These are phyloP conservation scores for Aspidapion aeneum DNA, from an alignment of 2,888 invertebrate genomes.

Conservation along the genomic window DNA sequence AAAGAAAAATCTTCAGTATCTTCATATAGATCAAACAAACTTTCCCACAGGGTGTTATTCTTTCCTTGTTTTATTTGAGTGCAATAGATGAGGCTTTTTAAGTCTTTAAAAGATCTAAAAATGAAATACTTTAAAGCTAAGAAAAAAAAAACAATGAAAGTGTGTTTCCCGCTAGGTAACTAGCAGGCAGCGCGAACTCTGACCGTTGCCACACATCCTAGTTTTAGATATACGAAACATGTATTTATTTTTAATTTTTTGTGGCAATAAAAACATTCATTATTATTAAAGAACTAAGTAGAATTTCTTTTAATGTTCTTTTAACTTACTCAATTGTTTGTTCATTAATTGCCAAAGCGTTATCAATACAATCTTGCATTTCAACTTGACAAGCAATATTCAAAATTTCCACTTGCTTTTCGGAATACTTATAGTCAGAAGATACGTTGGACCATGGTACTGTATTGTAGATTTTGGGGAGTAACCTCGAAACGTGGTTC, in stretches of 20 bases:
- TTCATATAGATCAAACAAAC: not conserved
- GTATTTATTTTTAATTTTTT: no score
- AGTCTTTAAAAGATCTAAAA: not conserved
- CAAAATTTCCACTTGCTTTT: conserved; percentile 57
- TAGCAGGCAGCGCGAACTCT: no score
- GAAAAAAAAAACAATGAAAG: no score
- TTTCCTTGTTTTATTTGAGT: not conserved
- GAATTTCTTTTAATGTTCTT: no score
- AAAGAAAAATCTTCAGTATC: not conserved
- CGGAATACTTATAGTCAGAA: conserved; percentile 50
- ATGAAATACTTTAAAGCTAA: not conserved
- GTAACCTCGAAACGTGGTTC: conserved; percentile 20
- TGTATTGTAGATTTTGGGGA: conserved; percentile 18
- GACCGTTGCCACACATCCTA: no score
- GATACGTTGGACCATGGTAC: conserved; percentile 25
- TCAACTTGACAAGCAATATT: conserved; percentile 64
- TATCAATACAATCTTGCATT: conserved; percentile 52
- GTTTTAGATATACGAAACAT: no score
- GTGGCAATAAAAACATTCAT: no score
- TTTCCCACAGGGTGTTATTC: not conserved
- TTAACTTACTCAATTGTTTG: not conserved
- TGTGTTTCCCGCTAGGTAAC: no score
- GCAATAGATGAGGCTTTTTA: not conserved
- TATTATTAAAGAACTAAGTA: no score
- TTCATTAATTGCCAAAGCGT: not conserved